phyloP scores from a whole-genome alignment of 1,140 invertebrate genomes.

The Bombus consobrinus region DNA sequence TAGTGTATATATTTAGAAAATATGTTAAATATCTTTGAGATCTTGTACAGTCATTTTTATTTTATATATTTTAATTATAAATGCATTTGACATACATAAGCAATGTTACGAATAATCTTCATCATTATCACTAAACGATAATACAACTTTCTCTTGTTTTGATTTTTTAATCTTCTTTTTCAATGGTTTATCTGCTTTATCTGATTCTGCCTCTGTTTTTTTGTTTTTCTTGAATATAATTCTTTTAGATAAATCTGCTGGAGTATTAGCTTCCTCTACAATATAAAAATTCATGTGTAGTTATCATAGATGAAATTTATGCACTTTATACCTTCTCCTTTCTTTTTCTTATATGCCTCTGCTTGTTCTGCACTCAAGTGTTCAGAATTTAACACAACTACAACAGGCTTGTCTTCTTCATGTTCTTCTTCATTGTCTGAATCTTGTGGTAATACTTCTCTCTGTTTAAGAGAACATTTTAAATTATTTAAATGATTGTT shows the following conservation, averaged over 20 bases:
- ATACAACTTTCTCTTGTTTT: slow-evolving; percentile 76
- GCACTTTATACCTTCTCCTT: slow-evolving; percentile 78
- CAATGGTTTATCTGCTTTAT: slow-evolving; percentile 42
- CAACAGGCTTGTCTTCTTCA: slow-evolving; percentile 90
- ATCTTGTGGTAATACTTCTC: slow-evolving; percentile 76
- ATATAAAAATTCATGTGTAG: slow-evolving; percentile 58
- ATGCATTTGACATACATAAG: background rate
- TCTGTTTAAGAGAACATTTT: slow-evolving; percentile 72
- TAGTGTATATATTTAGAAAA: background rate
- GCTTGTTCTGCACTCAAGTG: slow-evolving; percentile 92
- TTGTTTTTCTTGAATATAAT: slow-evolving; percentile 83
- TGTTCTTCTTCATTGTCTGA: slow-evolving; percentile 84
- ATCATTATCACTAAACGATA: slow-evolving; percentile 84
- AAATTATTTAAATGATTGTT: slow-evolving; percentile 32
- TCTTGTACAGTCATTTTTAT: background rate
- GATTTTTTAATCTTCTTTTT: slow-evolving; percentile 78
- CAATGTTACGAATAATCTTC: slow-evolving; percentile 73
- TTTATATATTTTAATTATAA: background rate
- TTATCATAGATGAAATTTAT: background rate
- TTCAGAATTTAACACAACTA: slow-evolving; percentile 91
- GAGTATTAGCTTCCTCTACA: slow-evolving; percentile 82
- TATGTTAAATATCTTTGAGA: background rate
- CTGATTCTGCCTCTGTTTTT: slow-evolving; percentile 46
- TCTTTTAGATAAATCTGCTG: slow-evolving; percentile 83
- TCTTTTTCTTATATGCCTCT: slow-evolving; percentile 79